A percentile compares a stretch with the other conserved stretches of the same genome.
Conservation (phyloP, 53 echinoderm and acorn worm species). For the Stichopus horrens region DNA sequence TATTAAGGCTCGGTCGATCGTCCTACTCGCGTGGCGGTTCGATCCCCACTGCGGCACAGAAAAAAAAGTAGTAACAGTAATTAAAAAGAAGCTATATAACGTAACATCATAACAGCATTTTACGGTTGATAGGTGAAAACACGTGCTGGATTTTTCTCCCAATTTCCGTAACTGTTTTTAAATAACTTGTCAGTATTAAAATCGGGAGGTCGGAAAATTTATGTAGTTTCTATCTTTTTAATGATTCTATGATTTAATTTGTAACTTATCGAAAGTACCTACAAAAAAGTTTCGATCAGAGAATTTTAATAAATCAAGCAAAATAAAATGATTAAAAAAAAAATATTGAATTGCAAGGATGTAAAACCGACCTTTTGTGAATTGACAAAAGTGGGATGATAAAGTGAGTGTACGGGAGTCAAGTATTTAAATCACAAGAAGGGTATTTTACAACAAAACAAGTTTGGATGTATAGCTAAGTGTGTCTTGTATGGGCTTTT, state of each 20-base stretch:
- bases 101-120: neutral
- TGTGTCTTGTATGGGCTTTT: too few species aligned
- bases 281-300: conserved; percentile 29
- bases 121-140: conserved; percentile 24
- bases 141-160: conserved; percentile 9
- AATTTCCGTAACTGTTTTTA: neutral
- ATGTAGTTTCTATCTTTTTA: neutral
- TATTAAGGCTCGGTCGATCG: conserved; percentile 26
- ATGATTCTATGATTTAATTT: conserved; percentile 40
- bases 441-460: too few species aligned
- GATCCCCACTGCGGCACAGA: conserved; percentile 19
- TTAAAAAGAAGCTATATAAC: neutral
- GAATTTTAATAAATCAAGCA: neutral
- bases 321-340: neutral
- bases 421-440: too few species aligned
- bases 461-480: too few species aligned
- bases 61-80: neutral
- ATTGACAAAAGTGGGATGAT: too few species aligned
- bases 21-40: neutral
- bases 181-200: neutral
- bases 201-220: conserved; percentile 41
- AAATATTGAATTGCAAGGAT: too few species aligned
- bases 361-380: too few species aligned
- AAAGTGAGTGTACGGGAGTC: too few species aligned
- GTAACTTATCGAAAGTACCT: neutral